A percentile compares a stretch with the other conserved stretches of the same genome.
Evolutionary conservation across 2,888 invertebrate genomes (phyloP).

Genomic region (Diplazon laetatorius): DNA sequence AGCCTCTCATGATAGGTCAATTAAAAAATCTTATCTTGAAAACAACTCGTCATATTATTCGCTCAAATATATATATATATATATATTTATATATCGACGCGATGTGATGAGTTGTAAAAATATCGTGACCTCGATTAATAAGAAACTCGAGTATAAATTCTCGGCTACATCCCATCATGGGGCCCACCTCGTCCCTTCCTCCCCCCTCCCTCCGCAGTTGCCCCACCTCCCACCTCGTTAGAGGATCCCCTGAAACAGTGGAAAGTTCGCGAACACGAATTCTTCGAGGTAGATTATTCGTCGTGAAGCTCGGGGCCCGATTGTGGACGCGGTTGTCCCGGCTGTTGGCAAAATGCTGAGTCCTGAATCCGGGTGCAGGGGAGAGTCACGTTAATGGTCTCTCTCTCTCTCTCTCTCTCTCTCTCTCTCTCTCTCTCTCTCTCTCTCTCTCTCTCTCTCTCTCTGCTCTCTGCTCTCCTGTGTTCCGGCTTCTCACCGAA

Average conservation of each 20-base stretch:
- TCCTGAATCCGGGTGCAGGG: constrained; percentile 57
- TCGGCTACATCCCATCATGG: neutral
- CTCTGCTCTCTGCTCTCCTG: too few relatives aligned
- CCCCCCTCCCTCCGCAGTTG: too few relatives aligned
- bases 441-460: constrained; percentile 17
- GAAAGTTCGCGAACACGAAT: constrained; percentile 34
- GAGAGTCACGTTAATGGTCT: constrained; percentile 66
- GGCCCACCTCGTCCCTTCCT: too few relatives aligned
- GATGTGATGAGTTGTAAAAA: constrained; percentile 11
- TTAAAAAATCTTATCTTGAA: too few relatives aligned
- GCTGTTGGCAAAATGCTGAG: constrained; percentile 41
- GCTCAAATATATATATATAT: too few relatives aligned
- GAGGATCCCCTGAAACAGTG: constrained; percentile 50
- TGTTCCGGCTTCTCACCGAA: constrained; percentile 30
- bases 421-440: too few relatives aligned
- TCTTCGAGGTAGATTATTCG: constrained; percentile 54
- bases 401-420: too few relatives aligned
- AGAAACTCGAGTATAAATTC: constrained; percentile 15
- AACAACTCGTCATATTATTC: too few relatives aligned
- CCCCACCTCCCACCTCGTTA: constrained; percentile 32
- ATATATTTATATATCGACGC: neutral
- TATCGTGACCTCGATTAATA: constrained; percentile 29
- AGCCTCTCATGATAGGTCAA: too few relatives aligned
- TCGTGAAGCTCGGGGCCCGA: constrained; percentile 53
- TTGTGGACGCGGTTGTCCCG: constrained; percentile 31